Evolutionary conservation across 2,113 vertebrate genomes (phyloP), one percentile per base, ranked within the genome.

Genomic region (Phrynosoma platyrhinos): DNA sequence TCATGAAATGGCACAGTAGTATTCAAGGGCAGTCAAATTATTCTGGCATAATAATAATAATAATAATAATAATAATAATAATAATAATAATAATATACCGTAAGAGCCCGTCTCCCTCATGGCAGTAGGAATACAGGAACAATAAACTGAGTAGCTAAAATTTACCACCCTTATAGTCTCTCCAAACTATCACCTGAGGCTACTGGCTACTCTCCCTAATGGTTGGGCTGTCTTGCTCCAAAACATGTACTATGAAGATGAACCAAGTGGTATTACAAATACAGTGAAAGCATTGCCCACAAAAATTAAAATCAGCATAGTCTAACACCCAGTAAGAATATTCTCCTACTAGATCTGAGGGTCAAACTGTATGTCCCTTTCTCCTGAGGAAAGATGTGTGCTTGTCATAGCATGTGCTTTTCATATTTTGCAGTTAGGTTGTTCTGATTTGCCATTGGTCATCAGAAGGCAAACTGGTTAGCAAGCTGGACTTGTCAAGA

Each of bases 221-320:
- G 25, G 23, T 68, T 27, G 66, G 66, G 66, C 8, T 9, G 8
- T 6, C 23, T 18, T 36, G 21, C 79, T 64, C 58, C n/a, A 58
- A 36, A 32, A 9, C 6, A 18, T 32, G 52, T 71, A 27, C 82
- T 21, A 71, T 30, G 14, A 82, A 91, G 89, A 64, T 0, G 68
- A 64, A 90, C 71, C 78, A 32, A 87, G 40, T 47, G 81, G 32
- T 55, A 10, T 83, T 32, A 52, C 16, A 27, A 18, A 4, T 25
- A 68, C 87, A 88, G 85, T 8, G 62, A 40, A 16, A 79, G 91
- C 0, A 0, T 0, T 81, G 71, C 5, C 64, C 42, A 92, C 79
- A 55, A 72, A 52, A 85, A 94, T 87, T 74, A 87, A 53, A n/a
- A 88, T 79, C 84, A 89, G 55, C 40, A 71, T 25, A 27, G 21